A percentile compares a stretch with the other conserved stretches of the same genome.
phyloP scores from a whole-genome alignment of 2,113 vertebrate species.

The Notothenia coriiceps region DNA sequence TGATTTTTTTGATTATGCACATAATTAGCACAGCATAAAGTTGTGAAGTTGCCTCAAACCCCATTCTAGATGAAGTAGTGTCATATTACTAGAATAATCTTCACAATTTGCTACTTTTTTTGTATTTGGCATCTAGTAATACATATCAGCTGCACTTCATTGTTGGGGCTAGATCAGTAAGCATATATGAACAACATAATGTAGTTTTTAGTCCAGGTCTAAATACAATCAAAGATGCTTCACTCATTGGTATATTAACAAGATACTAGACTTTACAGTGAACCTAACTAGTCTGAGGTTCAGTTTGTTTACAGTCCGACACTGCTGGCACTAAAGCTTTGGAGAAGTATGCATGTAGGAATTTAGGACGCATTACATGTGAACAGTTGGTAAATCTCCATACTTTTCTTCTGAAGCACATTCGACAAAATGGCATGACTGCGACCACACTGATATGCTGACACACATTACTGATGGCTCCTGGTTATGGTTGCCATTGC shows the following conservation, averaged over 20 bases:
- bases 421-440: conserved; percentile 33
- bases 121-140: not conserved
- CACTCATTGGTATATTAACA: not conserved
- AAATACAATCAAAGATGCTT: not conserved
- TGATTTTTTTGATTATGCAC: not conserved
- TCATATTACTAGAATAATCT: not conserved
- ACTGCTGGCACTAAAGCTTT: conserved; percentile 1
- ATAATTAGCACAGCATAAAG: not conserved
- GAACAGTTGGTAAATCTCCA: conserved; percentile 17
- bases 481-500: conserved; percentile 37
- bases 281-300: not conserved
- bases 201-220: not conserved
- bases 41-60: not conserved
- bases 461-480: conserved; percentile 37
- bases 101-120: not conserved
- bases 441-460: not conserved
- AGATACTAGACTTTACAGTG: not conserved
- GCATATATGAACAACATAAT: not conserved
- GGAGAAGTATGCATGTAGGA: not conserved
- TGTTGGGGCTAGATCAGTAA: not conserved
- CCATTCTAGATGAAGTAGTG: not conserved
- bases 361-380: conserved; percentile 12
- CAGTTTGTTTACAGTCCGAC: not conserved
- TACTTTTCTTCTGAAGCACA: not conserved
- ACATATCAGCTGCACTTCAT: not conserved